Evolutionary conservation across 1,140 invertebrate species (phyloP), one percentile per base, ranked within the genome.

Genomic region (Pseudoatta argentina): DNA sequence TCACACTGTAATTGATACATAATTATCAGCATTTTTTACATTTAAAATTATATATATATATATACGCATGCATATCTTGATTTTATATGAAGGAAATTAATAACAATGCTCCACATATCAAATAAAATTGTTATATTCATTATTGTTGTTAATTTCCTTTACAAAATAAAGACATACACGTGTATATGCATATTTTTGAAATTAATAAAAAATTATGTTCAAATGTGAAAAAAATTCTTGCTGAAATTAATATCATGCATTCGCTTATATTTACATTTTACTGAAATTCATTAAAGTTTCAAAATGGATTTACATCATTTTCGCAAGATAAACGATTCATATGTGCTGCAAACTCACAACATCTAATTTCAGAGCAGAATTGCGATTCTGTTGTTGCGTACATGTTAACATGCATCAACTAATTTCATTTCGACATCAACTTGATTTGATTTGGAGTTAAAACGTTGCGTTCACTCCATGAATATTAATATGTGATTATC

Each of bases 401-500:
- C 63, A 51, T 57, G 77, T 67, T 79, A 79, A 79, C 21, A 48
- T 73, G 79, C 44, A 83, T 63, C 69, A 44, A 83, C 71, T 73
- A 75, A 83, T 63, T 83, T 48, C 55, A 83, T 83, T 73, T 83
- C 44, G n/a, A 61, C 55, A 61, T 61, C 39, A 83, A 83, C n/a
- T 73, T 44, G 55, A 83, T 83, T 83, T 57, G 79, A 75, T 83
- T 83, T 34, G 55, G 21, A 83, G 79, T 61, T 73, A 75, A 83
- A 83, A 48, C 10, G 39, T 83, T 61, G 79, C 39, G 8, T 73
- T 61, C 27, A 61, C 7, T 39, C n/a, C 27, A 61, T 75, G 69
- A 83, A 83, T 75, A 83, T 83, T 83, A 73, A 73, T 61, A 18
- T 18, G n/a, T 18, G 44, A 83, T 83, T 75, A 83, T 83, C 79